These are phyloP conservation scores for Unio pictorum DNA, from an alignment of 2,888 invertebrate genomes.

Conservation along the genomic window DNA sequence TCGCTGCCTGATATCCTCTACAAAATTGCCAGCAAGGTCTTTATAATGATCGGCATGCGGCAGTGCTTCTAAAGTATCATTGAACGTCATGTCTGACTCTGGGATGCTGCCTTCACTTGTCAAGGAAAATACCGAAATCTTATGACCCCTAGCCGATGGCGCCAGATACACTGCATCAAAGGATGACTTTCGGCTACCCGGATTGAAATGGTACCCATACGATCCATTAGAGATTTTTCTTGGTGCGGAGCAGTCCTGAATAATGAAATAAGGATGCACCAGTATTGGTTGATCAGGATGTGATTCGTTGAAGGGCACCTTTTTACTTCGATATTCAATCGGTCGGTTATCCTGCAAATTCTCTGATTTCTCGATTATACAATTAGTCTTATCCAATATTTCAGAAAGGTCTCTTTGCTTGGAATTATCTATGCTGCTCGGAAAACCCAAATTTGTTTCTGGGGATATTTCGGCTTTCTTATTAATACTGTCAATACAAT, in stretches of 20 bases:
- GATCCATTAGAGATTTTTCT: slow-evolving; percentile 22
- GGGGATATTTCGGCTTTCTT: too few species aligned
- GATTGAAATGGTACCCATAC: slow-evolving; percentile 11
- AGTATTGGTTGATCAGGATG: slow-evolving; percentile 4
- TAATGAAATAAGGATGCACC: slow-evolving; percentile 12
- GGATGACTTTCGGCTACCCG: slow-evolving; percentile 27
- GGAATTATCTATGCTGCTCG: too few species aligned
- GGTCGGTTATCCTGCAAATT: too few species aligned
- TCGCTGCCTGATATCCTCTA: slow-evolving; percentile 44
- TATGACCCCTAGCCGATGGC: slow-evolving; percentile 12
- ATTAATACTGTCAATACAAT: too few species aligned
- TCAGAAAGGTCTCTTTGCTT: too few species aligned
- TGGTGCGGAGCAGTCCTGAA: slow-evolving; percentile 3
- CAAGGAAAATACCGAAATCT: slow-evolving; percentile 32
- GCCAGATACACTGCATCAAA: slow-evolving; percentile 27
- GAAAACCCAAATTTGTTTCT: too few species aligned
- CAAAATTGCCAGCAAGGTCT: slow-evolving; percentile 20
- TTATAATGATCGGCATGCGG: slow-evolving; percentile 86
- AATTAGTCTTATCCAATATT: too few species aligned
- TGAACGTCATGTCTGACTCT: slow-evolving; percentile 28
- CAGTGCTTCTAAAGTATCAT: slow-evolving; percentile 82
- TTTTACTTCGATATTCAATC: too few species aligned
- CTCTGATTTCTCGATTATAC: too few species aligned
- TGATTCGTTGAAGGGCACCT: too few species aligned
- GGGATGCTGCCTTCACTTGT: slow-evolving; percentile 10